Percentiles rank a stretch among this genome's conserved stretches.
Conservation (phyloP, 2,888 invertebrate genomes). For the Dynastes grantii region DNA sequence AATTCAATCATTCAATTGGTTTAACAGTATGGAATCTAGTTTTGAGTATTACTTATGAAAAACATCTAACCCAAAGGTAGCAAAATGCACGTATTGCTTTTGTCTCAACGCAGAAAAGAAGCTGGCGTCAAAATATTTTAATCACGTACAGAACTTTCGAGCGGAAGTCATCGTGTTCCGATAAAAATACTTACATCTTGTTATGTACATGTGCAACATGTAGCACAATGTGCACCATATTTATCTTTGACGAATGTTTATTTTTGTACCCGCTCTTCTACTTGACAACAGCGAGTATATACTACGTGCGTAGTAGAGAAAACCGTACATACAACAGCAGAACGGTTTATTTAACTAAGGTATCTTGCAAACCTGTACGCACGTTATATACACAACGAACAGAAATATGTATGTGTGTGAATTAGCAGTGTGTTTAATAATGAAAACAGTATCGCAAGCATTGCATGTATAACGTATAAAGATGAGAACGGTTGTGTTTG, state of each 20-base stretch:
- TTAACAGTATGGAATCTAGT: too few relatives aligned
- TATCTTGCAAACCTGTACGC: constrained; percentile 32
- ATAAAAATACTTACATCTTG: constrained; percentile 36
- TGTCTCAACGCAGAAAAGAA: constrained; percentile 3
- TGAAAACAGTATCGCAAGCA: constrained; percentile 3
- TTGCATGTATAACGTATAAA: constrained; percentile 3
- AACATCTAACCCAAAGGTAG: too few relatives aligned
- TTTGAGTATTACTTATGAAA: too few relatives aligned
- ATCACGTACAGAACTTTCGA: constrained; percentile 29
- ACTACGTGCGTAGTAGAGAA: constrained; percentile 17
- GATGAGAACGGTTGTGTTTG: constrained; percentile 1
- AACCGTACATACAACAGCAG: constrained; percentile 15
- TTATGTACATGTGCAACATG: constrained; percentile 17
- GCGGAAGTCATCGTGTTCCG: constrained; percentile 41
- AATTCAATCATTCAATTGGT: too few relatives aligned
- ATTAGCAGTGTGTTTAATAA: constrained; percentile 20
- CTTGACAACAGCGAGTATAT: constrained; percentile 39
- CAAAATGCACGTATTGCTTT: not conserved
- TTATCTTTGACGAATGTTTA: constrained; percentile 39
- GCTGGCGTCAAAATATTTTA: constrained; percentile 36
- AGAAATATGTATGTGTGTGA: constrained; percentile 13
- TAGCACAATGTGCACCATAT: constrained; percentile 23
- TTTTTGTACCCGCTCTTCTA: constrained; percentile 40
- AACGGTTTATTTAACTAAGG: constrained; percentile 41
- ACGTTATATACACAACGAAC: not conserved